These are phyloP conservation scores for Dicaeum eximium DNA, from an alignment of 2,113 vertebrate species.

Conservation along the genomic window DNA sequence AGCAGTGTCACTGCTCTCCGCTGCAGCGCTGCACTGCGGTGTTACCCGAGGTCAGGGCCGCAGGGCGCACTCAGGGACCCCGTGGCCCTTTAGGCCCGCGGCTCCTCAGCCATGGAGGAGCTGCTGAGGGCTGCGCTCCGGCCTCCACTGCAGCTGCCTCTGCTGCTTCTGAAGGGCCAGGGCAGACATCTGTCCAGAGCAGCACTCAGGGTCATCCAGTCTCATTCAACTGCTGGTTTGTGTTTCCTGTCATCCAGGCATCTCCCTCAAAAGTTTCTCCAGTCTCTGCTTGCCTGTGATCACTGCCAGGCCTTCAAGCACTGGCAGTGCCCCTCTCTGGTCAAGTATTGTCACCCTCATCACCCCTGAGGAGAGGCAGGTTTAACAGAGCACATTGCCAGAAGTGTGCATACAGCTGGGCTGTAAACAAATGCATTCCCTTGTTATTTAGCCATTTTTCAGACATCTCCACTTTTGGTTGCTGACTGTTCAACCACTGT, in stretches of 20 bases:
- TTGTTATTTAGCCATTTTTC: not conserved
- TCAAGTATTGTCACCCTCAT: not conserved
- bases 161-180: not conserved
- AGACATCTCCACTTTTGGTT: not conserved
- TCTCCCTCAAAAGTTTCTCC: not conserved
- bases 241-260: not conserved
- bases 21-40: not conserved
- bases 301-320: not conserved
- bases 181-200: not conserved
- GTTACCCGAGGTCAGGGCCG: not conserved
- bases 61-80: rapidly evolving
- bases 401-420: not conserved
- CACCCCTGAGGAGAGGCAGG: not conserved
- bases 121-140: not conserved
- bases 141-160: not conserved
- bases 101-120: not conserved
- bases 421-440: not conserved
- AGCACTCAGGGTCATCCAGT: not conserved
- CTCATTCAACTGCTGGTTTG: not conserved
- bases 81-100: rapidly evolving
- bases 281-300: not conserved
- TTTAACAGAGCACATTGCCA: not conserved
- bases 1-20: not conserved
- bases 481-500: not conserved
- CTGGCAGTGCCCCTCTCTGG: not conserved